Percentiles rank a stretch among this genome's conserved stretches.
Conservation (phyloP, 2,113 vertebrate species). For the Phrynosoma platyrhinos region DNA sequence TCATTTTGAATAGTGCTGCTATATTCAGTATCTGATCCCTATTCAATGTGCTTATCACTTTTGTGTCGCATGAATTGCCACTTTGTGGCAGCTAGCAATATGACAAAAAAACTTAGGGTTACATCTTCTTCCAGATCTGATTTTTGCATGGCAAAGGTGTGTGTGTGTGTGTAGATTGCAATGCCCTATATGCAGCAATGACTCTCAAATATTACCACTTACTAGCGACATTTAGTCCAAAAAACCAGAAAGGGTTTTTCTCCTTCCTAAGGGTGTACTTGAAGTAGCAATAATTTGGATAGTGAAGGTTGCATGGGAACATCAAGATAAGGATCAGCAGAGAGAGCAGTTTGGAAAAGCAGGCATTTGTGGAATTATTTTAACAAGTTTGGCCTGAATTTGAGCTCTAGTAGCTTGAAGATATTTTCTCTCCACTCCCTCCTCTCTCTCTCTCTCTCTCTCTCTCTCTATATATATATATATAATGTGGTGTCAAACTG, state of each 20-base stretch:
- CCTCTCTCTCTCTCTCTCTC: background rate
- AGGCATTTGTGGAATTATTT: background rate
- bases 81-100: too few species aligned
- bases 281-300: background rate
- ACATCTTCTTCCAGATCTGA: too few species aligned
- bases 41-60: too few species aligned
- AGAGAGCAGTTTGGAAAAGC: background rate
- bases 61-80: too few species aligned
- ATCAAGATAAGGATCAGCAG: rapidly evolving
- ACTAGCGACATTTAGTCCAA: background rate
- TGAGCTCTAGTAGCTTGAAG: constrained; percentile 12
- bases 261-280: background rate
- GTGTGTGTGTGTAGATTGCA: background rate
- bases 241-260: background rate
- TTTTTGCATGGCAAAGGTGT: background rate
- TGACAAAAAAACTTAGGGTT: too few species aligned
- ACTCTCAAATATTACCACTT: background rate
- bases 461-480: too few species aligned
- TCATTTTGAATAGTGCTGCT: too few species aligned
- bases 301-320: background rate
- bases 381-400: constrained; percentile 22
- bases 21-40: too few species aligned
- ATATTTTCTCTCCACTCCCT: background rate
- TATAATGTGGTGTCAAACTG: too few species aligned
- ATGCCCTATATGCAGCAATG: too few species aligned